phyloP scores from a whole-genome alignment of 1,140 invertebrate genomes.

The Eurosta solidaginis region DNA sequence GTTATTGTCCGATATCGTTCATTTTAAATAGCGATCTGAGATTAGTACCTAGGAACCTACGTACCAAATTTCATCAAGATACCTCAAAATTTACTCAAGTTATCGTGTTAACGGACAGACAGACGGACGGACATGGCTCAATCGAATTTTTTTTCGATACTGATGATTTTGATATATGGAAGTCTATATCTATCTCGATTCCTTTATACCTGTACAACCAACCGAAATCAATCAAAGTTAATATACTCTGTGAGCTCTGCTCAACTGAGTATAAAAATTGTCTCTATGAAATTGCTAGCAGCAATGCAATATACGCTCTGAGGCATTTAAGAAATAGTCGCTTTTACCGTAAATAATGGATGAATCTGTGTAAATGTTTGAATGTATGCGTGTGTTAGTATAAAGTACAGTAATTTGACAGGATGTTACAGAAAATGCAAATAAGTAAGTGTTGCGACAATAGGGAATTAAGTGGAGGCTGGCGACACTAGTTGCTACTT shows the following conservation, averaged over 20 bases:
- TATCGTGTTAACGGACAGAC: too few species aligned
- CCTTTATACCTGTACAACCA: too few species aligned
- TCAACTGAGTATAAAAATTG: neutral
- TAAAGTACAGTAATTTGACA: neutral
- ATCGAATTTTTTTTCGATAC: too few species aligned
- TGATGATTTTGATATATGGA: too few species aligned
- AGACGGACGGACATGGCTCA: too few species aligned
- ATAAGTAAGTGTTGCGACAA: neutral
- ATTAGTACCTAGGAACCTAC: too few species aligned
- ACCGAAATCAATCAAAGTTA: neutral
- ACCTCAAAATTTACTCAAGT: too few species aligned
- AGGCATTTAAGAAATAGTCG: slow-evolving; percentile 1
- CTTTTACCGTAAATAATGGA: neutral
- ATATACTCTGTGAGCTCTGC: neutral
- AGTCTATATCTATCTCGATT: too few species aligned
- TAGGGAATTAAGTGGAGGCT: neutral
- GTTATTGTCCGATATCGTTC: too few species aligned
- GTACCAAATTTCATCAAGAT: too few species aligned
- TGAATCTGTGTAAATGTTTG: neutral
- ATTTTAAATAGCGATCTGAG: too few species aligned
- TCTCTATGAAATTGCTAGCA: neutral
- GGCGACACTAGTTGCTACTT: neutral
- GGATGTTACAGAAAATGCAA: slow-evolving; percentile 18
- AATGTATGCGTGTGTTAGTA: neutral
- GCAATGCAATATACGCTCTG: neutral